Conservation (phyloP, 2,797 vertebrate species). For the Podarcis lilfordi region DNA sequence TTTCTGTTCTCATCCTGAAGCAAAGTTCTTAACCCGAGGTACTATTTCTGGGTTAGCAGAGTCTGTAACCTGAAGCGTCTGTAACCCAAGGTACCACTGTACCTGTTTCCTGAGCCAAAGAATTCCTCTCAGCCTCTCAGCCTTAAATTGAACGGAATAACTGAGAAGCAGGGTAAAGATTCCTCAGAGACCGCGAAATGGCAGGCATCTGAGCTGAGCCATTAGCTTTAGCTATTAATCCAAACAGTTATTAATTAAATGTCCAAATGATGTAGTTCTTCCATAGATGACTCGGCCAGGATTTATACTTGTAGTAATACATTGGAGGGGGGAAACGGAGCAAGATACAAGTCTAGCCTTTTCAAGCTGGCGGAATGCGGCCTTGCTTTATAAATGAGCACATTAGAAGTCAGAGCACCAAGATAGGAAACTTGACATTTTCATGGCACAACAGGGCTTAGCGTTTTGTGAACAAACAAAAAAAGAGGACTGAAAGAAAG, state of each 20-base stretch:
- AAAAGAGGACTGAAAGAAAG: background rate
- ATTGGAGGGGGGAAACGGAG: background rate
- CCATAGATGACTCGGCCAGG: background rate
- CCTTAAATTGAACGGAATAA: background rate
- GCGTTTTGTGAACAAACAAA: background rate
- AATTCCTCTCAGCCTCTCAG: background rate
- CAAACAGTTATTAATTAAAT: conserved; percentile 28
- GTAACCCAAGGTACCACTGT: too few species aligned
- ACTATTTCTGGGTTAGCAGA: too few species aligned
- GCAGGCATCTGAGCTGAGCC: background rate
- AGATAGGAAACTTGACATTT: background rate
- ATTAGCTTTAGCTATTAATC: conserved; percentile 23
- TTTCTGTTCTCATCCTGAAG: too few species aligned
- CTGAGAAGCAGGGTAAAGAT: conserved; percentile 4
- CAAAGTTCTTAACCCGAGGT: too few species aligned
- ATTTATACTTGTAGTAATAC: conserved; percentile 7
- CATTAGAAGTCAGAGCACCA: background rate
- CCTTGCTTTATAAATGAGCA: background rate
- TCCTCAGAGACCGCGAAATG: conserved; percentile 1
- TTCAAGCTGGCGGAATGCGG: background rate
- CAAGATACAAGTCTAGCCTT: background rate
- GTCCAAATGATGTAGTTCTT: conserved; percentile 5
- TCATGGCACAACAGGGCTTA: background rate
- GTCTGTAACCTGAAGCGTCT: too few species aligned
- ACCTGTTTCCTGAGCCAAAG: background rate